Evolutionary conservation across 1,140 invertebrate species (phyloP), one percentile per base, ranked within the genome.

Genomic region (Artemia franciscana): DNA sequence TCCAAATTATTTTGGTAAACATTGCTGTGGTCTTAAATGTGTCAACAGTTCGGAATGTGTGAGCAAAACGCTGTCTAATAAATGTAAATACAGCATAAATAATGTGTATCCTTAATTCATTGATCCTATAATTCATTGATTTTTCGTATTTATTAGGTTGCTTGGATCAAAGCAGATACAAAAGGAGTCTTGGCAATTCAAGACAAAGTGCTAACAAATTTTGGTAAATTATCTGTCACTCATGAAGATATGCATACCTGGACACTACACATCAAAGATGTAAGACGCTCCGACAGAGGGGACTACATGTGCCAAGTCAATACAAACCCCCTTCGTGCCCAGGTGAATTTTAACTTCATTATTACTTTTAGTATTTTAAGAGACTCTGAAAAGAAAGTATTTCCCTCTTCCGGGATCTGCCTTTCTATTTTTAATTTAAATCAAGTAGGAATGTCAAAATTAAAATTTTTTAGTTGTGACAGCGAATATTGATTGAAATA

Each of bases 241-340:
- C 86, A 89, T 76, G 86, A 82, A 71, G 85, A 87, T 75, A 83
- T 79, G 76, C 84, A 86, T 69, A 88, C 86, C 66, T 91, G 88
- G 88, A 88, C 85, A 56, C 77, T 91, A 60, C 84, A 84, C 72
- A 88, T 91, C 68, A 79, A 82, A 65, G 79, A 81, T 65, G 86
- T 89, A 51, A 82, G 83, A 68, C 77, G 85, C 67, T 84, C 85
- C 68, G 90, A 94, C 75, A 75, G 85, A 56, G 89, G 89, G 64
- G 80, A 83, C 26, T 75, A 75, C 58, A 91, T 91, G 85, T 92
- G 89, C 75, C 90, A 93, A 78, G 83, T 92, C 68, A 91, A 92
- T 73, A 89, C 90, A 64, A 84, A 91, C 73, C 88, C 89, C 15
- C 91, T 93, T 86, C 88, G 88, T 75, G 87, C 84, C 76, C 86